A percentile compares a stretch with the other conserved stretches of the same genome.
phyloP scores from a whole-genome alignment of 1,140 invertebrate genomes.

The Acromyrmex heyeri region DNA sequence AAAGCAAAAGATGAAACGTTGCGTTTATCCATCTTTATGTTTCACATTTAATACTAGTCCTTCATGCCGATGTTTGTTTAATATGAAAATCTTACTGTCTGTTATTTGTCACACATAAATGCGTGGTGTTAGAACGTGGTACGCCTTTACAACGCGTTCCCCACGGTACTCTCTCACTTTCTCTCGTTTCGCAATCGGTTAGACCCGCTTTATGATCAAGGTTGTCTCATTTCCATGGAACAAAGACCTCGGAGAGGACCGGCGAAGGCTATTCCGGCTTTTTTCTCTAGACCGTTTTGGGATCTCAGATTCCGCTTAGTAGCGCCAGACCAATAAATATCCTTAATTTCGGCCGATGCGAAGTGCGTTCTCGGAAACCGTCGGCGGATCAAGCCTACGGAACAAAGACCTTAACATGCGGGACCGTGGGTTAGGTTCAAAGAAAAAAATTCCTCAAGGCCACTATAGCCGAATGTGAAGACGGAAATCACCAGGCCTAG shows the following conservation, averaged over 20 bases:
- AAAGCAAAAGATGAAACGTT: background rate
- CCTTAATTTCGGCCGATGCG: slow-evolving; percentile 75
- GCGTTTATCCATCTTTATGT: background rate
- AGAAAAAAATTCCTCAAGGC: slow-evolving; percentile 53
- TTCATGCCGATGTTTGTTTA: background rate
- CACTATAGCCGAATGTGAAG: slow-evolving; percentile 31
- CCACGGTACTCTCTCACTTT: slow-evolving; percentile 45
- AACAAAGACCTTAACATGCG: slow-evolving; percentile 73
- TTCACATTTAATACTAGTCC: background rate
- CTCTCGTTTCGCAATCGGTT: slow-evolving; percentile 53
- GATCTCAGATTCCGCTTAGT: slow-evolving; percentile 75
- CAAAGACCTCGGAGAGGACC: slow-evolving; percentile 57
- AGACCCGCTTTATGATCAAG: slow-evolving; percentile 60
- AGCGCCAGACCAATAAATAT: slow-evolving; percentile 81
- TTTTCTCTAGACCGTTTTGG: slow-evolving; percentile 24
- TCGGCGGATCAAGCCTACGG: slow-evolving; percentile 40
- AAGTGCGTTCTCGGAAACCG: slow-evolving; percentile 74
- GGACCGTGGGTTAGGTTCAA: slow-evolving; percentile 54
- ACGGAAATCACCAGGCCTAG: slow-evolving; percentile 43
- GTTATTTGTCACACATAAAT: slow-evolving; percentile 21
- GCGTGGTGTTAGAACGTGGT: background rate
- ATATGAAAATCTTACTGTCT: slow-evolving; percentile 26
- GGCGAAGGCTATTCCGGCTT: slow-evolving; percentile 34
- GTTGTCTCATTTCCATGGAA: slow-evolving; percentile 72
- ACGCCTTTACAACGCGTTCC: slow-evolving; percentile 17